Evolutionary conservation across 2,113 vertebrate genomes (phyloP), one percentile per base, ranked within the genome.

Genomic region (Poeciliopsis prolifica): DNA sequence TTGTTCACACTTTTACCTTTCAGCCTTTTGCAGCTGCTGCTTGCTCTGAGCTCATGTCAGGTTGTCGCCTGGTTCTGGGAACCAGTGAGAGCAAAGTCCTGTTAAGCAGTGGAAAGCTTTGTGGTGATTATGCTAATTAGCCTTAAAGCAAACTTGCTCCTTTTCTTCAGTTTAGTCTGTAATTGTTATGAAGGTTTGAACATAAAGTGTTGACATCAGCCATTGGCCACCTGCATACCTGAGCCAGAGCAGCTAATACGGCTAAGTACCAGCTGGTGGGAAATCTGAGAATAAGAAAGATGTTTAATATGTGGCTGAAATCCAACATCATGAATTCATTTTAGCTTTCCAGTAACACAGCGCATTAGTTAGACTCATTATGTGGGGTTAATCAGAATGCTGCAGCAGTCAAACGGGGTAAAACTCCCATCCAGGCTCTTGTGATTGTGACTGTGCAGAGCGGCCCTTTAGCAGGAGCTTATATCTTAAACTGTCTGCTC

Each of bases 401-500:
- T 14, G 64, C 58, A 28, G 9, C 17, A 68, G 76, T 86, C 81
- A 82, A 83, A 84, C 22, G 22, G 65, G 19, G 29, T 70, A 26
- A 62, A 3, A 84, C 86, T 73, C 79, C 14, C 78, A 82, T 76
- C 86, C 69, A 60, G 51, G 84, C 61, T 79, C 67, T 70, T 77
- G 30, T n/a, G n/a, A n/a, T n/a, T n/a, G n/a, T 84, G 72, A 28
- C 77, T 82, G 69, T 75, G 81, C 68, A 81, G 80, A 83, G 77
- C 37, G 12, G 9, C 78, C 68, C 74, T 91, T 91, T 70, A 86
- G 87, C 6, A 14, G 65, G 81, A 83, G 91, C 88, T 91, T 91
- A 87, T 90, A 89, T 92, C 87, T 92, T 86, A 90, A 92, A 91
- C 78, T 82, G 70, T 79, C 85, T 81, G 70, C 86, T 92, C 91